Conservation (phyloP, 2,888 invertebrate genomes). For the Rotaria macrura region DNA sequence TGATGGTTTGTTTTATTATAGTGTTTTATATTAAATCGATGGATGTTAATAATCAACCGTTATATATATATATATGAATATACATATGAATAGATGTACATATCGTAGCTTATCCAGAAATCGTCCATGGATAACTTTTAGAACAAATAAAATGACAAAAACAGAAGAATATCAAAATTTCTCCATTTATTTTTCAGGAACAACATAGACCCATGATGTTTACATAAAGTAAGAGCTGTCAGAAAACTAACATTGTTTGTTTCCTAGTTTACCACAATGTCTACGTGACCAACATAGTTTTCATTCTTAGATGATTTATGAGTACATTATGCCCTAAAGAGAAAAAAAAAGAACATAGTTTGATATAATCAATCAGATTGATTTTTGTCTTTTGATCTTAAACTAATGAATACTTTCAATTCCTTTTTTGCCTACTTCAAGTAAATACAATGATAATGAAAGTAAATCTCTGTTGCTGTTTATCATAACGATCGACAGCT, state of each 20-base stretch:
- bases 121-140: slow-evolving; percentile 73
- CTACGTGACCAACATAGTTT: not conserved
- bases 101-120: slow-evolving; percentile 73
- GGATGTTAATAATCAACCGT: slow-evolving; percentile 88
- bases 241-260: not conserved
- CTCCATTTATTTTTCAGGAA: not conserved
- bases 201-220: not conserved
- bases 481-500: slow-evolving; percentile 24
- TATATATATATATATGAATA: too few species aligned
- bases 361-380: not conserved
- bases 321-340: not conserved
- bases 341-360: not conserved
- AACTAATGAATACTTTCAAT: not conserved
- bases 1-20: slow-evolving; percentile 87
- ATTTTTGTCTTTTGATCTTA: not conserved
- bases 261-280: not conserved
- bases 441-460: not conserved
- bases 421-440: not conserved
- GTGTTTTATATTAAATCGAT: slow-evolving; percentile 72
- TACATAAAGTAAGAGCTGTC: not conserved
- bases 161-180: not conserved
- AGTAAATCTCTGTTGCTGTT: slow-evolving; percentile 15
- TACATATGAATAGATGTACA: too few species aligned
- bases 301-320: not conserved
- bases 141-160: not conserved